Base-by-base conservation (phyloP, 2,888 invertebrate species). In the Chloroclystis v-ata region DNA sequence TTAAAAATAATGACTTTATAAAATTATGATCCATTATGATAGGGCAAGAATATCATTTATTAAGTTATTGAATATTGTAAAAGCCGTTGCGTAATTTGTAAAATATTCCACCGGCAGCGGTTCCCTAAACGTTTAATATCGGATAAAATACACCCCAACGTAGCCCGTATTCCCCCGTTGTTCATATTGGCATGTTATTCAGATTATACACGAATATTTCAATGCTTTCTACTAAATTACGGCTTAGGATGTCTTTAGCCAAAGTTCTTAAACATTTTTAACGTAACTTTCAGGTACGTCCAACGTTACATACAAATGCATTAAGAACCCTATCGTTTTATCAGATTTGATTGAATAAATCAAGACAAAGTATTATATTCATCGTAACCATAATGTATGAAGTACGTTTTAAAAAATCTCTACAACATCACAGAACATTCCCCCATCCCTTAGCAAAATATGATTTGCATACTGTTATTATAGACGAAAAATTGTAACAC, bases 221-320 rank as follows among this genome's bases (percentile, higher is more conserved):
- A 85, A 86, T 85, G 87, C 86, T 86, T 84, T 87, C 83, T 86
- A 85, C 83, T 83, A 86, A 87, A 87, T 87, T 86, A 86, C 82
- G 81, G 78, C 78, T 75, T 80, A 83, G 83, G 71, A 79, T 81
- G 77, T 81, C 80, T 83, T 84, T 79, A 78, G 78, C 79, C 79
- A 80, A 80, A 75, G 77, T 75, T n/a, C n/a, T n/a, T n/a, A n/a
- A n/a, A n/a, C n/a, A n/a, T n/a, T n/a, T n/a, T n/a, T n/a, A n/a
- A n/a, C 70, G 71, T 72, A 67, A 35, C 20, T 11, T 11, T 35
- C 11, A n/a, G n/a, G 16, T 16, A 11, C 33, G 14, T 33, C 13
- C 13, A 13, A 30, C 16, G 6, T 16, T 13, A n/a, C 14, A 14
- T 9, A 16, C 6, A 33, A 4, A 33, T 16, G 13, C 13, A 30